Evolutionary conservation across 1,140 invertebrate species (phyloP), one percentile per base, ranked within the genome.

Genomic region (Ectropis grisescens): DNA sequence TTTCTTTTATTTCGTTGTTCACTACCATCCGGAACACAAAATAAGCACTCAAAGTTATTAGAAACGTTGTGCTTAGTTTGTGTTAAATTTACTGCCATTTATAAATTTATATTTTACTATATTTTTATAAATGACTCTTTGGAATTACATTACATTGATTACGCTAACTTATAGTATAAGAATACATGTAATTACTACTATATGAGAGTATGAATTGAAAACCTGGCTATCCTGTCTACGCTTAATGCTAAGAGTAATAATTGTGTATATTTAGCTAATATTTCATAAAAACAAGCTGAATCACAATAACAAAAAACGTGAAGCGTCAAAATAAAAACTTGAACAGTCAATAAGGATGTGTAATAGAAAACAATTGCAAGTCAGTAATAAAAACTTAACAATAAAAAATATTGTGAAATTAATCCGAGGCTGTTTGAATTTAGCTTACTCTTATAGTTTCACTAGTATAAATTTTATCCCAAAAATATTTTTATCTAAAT

Each of bases 151-250:
- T 80, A 80, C 75, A 76, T 75, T 66, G 57, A 65, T 72, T 71
- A 74, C 44, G 31, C 61, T 72, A 72, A 64, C 64, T 79, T 76
- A 76, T 55, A 37, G 41, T 58, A 66, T 67, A 69, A 67, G 8
- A 54, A 72, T 74, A 75, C 52, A 69, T 50, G 58, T 57, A 60
- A 50, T 61, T 52, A 57, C 62, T 71, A 66, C 60, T 64, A 62
- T 64, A 62, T 75, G n/a, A n/a, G 64, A 58, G 54, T 58, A 64
- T 67, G 43, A 75, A 80, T 71, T 75, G 58, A 80, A 78, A 80
- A 80, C 75, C 68, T 75, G 75, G 72, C 69, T 80, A 80, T 80
- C 75, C 56, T 80, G 75, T 60, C 75, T 80, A 80, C 46, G 31
- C 56, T 72, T 69, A 69, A 56, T 49, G 46, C 62, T 69, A 76